Percentiles rank a stretch among this genome's conserved stretches.
Conservation (phyloP, 2,797 vertebrate genomes). For the Epinephelus coioides region DNA sequence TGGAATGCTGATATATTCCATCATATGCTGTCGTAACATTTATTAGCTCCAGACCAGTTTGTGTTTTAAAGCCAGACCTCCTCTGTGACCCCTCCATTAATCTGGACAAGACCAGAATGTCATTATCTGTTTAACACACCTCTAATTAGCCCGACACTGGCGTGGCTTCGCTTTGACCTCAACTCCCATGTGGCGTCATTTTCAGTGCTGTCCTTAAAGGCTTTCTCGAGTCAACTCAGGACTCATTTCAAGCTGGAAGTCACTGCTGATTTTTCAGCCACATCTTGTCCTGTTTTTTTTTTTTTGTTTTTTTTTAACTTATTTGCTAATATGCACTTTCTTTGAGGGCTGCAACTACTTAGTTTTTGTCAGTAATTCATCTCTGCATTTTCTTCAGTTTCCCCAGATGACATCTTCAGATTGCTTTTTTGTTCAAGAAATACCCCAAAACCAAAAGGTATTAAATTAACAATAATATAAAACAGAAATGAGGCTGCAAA, state of each 20-base stretch:
- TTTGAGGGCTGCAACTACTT: neutral
- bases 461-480: neutral
- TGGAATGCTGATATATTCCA: neutral
- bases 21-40: neutral
- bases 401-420: neutral
- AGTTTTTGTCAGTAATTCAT: neutral
- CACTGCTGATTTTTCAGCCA: neutral
- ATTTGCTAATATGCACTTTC: neutral
- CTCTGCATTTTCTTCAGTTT: neutral
- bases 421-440: neutral
- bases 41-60: conserved; percentile 16
- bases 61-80: conserved; percentile 16
- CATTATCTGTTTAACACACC: conserved; percentile 42
- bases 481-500: neutral
- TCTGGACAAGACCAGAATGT: conserved; percentile 30
- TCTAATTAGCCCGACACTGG: conserved; percentile 50
- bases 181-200: neutral
- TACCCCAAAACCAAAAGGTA: neutral
- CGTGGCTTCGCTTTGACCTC: conserved; percentile 32
- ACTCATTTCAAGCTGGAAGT: neutral
- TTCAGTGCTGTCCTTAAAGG: conserved; percentile 3
- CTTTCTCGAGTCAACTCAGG: neutral
- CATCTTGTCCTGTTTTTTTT: neutral
- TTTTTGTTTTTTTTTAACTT: neutral
- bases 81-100: conserved; percentile 26